Base-by-base conservation (phyloP, 2,797 vertebrate genomes). In the Merluccius polli region DNA sequence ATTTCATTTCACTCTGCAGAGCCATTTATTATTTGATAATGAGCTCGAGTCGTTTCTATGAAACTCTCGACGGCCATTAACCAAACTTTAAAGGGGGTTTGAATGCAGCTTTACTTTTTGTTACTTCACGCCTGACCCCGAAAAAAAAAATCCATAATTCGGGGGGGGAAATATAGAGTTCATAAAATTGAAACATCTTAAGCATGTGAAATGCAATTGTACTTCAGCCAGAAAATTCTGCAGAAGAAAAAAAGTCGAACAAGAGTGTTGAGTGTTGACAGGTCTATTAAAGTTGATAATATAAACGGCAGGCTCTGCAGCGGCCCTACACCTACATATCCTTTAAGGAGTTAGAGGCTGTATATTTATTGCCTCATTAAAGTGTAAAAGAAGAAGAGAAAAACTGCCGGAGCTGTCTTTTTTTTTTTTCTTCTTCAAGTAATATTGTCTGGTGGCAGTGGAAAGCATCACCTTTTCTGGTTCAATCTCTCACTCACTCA, bases 231-330 rank as follows among this genome's bases (percentile, higher is more conserved):
- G 86, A 77, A 82, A 86, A 85, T 86, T 84, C 12, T 69, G 67
- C 15, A 29, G 67, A 52, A 83, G 77, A 75, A 72, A 81, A 71
- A 41, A 74, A 70, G 76, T 75, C 70, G 48, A 76, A 76, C 86
- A 84, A 86, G 87, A 86, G 79, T 80, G 82, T 76, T 85, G 90
- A 93, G 94, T 94, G 95, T 92, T 95, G 95, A 96, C 95, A 95
- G 93, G 93, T 94, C 94, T 91, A 95, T 96, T 95, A 95, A 96
- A 94, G 92, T 91, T 93, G 93, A 95, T 95, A 93, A 94, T 94
- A 92, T 93, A 94, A 94, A 93, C 83, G 92, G 87, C 89, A 85
- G 91, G 92, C 90, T 92, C 91, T 91, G 92, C 77, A 93, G 93
- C 91, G 86, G 92, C 92, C 89, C 48, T 86, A 87, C 89, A 85